Conservation (phyloP, 2,113 vertebrate species). For the Zosterops japonicus region DNA sequence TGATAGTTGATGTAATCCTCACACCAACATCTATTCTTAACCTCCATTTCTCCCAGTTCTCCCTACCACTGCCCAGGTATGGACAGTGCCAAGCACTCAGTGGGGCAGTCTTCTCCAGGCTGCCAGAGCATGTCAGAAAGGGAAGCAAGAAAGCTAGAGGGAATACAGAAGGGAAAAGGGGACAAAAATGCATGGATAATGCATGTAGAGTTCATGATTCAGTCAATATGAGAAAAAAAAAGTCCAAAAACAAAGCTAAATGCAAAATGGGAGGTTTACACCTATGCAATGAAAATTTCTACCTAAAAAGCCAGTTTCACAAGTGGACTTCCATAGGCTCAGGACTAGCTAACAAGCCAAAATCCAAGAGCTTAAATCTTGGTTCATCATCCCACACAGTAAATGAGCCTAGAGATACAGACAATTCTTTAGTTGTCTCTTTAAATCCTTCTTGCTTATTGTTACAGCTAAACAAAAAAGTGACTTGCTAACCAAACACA, state of each 20-base stretch:
- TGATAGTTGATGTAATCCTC: not conserved
- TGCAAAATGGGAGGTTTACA: accelerated
- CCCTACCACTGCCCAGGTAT: not conserved
- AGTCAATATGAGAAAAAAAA: not conserved
- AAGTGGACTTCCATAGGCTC: not conserved
- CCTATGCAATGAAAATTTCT: not conserved
- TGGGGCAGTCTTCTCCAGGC: not conserved
- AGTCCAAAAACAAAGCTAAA: not conserved
- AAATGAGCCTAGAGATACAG: not conserved
- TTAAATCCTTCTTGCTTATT: not conserved
- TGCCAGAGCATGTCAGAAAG: not conserved
- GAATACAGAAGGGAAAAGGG: not conserved
- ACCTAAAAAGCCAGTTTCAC: not conserved
- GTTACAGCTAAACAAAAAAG: not conserved
- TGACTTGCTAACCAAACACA: not conserved
- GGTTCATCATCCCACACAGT: not conserved
- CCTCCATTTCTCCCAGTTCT: not conserved
- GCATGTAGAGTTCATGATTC: not conserved
- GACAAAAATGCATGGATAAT: not conserved
- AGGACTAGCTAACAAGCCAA: not conserved
- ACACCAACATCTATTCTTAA: not conserved
- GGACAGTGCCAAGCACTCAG: not conserved
- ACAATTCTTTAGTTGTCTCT: not conserved
- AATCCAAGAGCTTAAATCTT: not conserved
- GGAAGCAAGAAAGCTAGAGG: not conserved